Base-by-base conservation (phyloP, 2,113 vertebrate species). In the Kryptolebias marmoratus region DNA sequence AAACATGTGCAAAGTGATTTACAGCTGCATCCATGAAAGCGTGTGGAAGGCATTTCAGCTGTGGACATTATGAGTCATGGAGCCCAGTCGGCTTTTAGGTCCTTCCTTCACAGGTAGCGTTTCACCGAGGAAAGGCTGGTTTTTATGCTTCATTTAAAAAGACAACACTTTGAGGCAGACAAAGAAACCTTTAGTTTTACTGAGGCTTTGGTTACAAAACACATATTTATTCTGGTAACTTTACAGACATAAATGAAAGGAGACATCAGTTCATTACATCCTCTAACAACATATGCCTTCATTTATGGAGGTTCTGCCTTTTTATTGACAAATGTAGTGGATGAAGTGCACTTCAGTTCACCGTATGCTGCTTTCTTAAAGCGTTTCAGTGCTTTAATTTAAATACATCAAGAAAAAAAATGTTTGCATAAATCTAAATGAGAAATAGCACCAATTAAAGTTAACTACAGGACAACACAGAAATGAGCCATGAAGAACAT, bases 61-160 rank as follows among this genome's bases (percentile, higher is more conserved):
- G 73, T 83, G 87, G 90, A 86, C 74, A 69, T 49, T 83, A 60
- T 91, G 91, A 90, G 84, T 90, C 90, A 92, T 68, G 52, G 59
- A 76, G 65, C 58, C 66, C 84, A 81, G 68, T 80, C 77, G 8
- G 67, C 77, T 68, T 67, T 79, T 60, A 49, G 71, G 71, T 75
- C 83, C 64, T 75, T 83, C 77, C 68, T 86, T 68, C 70, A 44
- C 79, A 88, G 81, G 88, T 90, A 89, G 77, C 44, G 44, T 73
- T 67, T 67, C 15, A 77, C 73, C 56, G 83, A 82, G 91, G 88
- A 91, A 90, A 92, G 59, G 84, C 39, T 82, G 87, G 85, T 80
- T 88, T 42, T 82, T 67, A 58, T 55, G 80, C 80, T 82, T 87
- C 66, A 66, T 89, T 83, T 75, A 30, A 85, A 91, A 87, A 64